These are phyloP conservation scores for Cheilosia variabilis DNA, from an alignment of 2,888 invertebrate species.

Conservation along the genomic window DNA sequence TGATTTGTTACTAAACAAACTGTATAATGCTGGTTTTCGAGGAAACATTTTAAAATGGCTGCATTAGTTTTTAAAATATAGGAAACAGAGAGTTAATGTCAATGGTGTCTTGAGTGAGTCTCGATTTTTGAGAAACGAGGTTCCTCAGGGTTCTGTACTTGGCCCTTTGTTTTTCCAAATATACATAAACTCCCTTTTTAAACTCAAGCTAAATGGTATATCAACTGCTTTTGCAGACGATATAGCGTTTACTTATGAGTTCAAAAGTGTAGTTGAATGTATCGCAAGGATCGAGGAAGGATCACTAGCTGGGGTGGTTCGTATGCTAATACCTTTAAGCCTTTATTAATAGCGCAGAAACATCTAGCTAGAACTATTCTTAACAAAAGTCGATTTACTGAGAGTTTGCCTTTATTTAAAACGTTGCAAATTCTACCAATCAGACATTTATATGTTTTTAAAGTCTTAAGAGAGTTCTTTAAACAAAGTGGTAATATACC, in stretches of 20 bases:
- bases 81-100: not conserved
- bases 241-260: slow-evolving; percentile 15
- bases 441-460: too few species aligned
- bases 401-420: too few species aligned
- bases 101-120: not conserved
- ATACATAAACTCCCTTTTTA: slow-evolving; percentile 1
- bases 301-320: too few species aligned
- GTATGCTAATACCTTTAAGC: too few species aligned
- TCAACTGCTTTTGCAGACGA: slow-evolving; percentile 22
- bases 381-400: too few species aligned
- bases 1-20: slow-evolving; percentile 14
- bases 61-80: not conserved
- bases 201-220: not conserved
- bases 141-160: slow-evolving; percentile 29
- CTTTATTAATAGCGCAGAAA: too few species aligned
- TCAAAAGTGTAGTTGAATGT: not conserved
- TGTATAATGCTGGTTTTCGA: slow-evolving; percentile 14
- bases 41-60: not conserved
- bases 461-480: too few species aligned
- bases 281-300: too few species aligned
- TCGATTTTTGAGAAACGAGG: not conserved
- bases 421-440: too few species aligned
- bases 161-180: slow-evolving; percentile 27
- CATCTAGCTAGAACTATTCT: too few species aligned
- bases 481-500: too few species aligned